These are phyloP conservation scores for Sinella curviseta DNA, from an alignment of 1,140 invertebrate species.

Conservation along the genomic window DNA sequence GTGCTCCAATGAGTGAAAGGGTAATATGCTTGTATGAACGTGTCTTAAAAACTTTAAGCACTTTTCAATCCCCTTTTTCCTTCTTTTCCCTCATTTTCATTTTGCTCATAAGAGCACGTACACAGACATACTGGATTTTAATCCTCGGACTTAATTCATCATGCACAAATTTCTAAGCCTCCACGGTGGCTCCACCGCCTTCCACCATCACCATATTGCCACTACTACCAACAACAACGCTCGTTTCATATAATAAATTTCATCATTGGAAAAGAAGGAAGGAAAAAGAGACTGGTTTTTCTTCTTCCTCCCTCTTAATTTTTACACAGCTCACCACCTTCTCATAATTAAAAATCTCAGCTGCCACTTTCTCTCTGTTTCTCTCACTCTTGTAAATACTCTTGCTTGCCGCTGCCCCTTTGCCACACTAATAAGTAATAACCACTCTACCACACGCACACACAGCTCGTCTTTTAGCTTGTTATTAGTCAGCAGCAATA, in stretches of 20 bases:
- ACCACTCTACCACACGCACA: no score
- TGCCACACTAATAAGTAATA: neutral
- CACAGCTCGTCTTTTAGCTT: no score
- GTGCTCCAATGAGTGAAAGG: neutral
- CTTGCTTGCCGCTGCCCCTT: neutral
- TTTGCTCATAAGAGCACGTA: neutral
- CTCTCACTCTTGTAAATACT: neutral
- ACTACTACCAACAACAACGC: neutral
- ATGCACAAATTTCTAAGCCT: neutral
- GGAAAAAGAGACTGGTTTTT: neutral
- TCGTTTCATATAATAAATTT: slow-evolving; percentile 2
- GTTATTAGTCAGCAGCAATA: no score
- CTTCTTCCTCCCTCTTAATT: neutral
- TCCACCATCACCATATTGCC: neutral
- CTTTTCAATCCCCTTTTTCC: neutral
- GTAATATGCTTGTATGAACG: neutral
- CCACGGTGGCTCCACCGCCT: neutral
- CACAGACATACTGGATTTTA: neutral
- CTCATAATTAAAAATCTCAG: slow-evolving; percentile 4
- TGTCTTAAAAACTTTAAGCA: slow-evolving; percentile 13
- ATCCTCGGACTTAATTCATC: neutral
- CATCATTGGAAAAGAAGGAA: neutral
- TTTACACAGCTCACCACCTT: slow-evolving; percentile 5
- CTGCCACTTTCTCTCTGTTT: neutral
- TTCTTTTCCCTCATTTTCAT: slow-evolving; percentile 3